Conservation (phyloP, 2,797 vertebrate species). For the Lagorchestes hirsutus region DNA sequence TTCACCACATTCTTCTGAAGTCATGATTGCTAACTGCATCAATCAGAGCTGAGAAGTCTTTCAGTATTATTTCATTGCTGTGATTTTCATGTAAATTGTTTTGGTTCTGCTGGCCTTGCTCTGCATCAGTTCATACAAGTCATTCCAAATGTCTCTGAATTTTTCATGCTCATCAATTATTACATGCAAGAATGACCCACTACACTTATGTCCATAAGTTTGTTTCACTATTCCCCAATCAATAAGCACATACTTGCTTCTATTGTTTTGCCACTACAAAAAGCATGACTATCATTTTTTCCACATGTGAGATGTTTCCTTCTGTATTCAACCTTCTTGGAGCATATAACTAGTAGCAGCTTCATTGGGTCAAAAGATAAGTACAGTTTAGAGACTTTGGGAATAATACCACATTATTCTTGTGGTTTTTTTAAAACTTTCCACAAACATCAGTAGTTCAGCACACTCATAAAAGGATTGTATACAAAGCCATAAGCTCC, state of each 20-base stretch:
- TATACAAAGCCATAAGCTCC: neutral
- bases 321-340: neutral
- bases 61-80: neutral
- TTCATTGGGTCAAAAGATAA: neutral
- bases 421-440: neutral
- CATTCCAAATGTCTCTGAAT: neutral
- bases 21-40: neutral
- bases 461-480: neutral
- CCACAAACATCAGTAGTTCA: neutral
- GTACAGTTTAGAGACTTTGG: neutral
- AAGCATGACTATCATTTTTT: neutral
- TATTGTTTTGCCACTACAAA: neutral
- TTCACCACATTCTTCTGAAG: neutral
- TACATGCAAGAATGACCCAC: too few relatives aligned
- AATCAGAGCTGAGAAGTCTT: neutral
- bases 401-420: neutral
- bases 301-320: neutral
- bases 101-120: neutral
- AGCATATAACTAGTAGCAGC: neutral
- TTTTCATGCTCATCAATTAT: too few relatives aligned
- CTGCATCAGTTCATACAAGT: neutral
- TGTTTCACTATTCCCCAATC: neutral
- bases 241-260: neutral
- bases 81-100: neutral
- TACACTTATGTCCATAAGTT: too few relatives aligned